Evolutionary conservation across 2,113 vertebrate species (phyloP), one percentile per base, ranked within the genome.

Genomic region (Laterallus jamaicensis): DNA sequence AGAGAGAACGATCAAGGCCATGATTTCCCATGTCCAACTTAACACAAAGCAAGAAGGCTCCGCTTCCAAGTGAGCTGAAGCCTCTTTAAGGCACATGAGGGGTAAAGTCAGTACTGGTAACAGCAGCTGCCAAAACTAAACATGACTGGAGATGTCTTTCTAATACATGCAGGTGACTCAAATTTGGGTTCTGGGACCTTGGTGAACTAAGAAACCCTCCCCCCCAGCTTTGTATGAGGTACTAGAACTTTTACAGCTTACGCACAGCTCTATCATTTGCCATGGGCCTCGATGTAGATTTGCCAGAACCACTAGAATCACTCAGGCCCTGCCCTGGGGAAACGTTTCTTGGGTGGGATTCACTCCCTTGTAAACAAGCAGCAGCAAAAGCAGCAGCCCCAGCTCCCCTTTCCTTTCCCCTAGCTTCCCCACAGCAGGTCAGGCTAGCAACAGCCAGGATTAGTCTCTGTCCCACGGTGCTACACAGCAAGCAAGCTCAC

Each of bases 401-500:
- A 78, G 35, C 15, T 79, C 35, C 59, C 35, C 29, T 55, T 75
- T 80, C 82, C n/a, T 84, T 58, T 52, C 60, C 50, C 42, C 49
- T 2, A 3, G 29, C 74, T 84, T 88, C 47, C 28, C 20, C 7
- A 14, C 63, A 63, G 75, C 80, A 89, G 62, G 75, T 60, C 31
- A 91, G 20, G 8, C 69, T 52, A 94, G 75, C 67, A 94, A 76
- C 67, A 79, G 75, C 18, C 20, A 28, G 47, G 62, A 8, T 76
- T 11, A 74, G 20, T 75, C 26, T 74, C 39, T 83, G 25, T 78
- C 86, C 62, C 31, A 69, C 6, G 8, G 35, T 39, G 58, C 64
- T 74, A 76, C 58, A 12, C 20, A 78, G 90, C 77, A 95, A 84
- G 77, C 31, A 94, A 96, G 55, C 44, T 86, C 59, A 74, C 62